Evolutionary conservation across 2,797 vertebrate species (phyloP).

Genomic region (Trachops cirrhosus): DNA sequence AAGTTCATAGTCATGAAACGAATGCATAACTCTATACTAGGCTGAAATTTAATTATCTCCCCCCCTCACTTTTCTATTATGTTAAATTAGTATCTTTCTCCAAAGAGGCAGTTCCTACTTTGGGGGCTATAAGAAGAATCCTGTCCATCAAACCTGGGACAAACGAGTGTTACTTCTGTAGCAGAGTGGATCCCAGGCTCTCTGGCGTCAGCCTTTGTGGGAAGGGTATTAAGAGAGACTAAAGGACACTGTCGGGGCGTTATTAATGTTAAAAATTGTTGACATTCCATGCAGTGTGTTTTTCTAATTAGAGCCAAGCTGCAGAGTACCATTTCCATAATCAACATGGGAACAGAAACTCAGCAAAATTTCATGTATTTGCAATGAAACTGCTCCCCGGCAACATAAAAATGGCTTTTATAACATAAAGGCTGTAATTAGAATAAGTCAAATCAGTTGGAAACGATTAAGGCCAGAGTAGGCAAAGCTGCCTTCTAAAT

Average conservation of each 20-base stretch:
- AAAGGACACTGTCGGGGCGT: slow-evolving; percentile 78
- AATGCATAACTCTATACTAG: slow-evolving; percentile 40
- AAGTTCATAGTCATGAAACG: slow-evolving; percentile 52
- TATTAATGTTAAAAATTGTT: slow-evolving; percentile 85
- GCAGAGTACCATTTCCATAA: slow-evolving; percentile 84
- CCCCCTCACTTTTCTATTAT: slow-evolving; percentile 41
- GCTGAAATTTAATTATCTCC: slow-evolving; percentile 68
- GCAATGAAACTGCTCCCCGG: slow-evolving; percentile 83
- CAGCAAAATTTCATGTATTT: slow-evolving; percentile 85
- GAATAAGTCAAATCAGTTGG: slow-evolving; percentile 90
- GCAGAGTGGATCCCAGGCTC: slow-evolving; percentile 42
- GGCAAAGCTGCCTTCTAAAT: slow-evolving; percentile 86
- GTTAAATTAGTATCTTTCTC: slow-evolving; percentile 72
- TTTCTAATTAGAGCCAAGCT: slow-evolving; percentile 87
- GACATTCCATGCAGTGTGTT: slow-evolving; percentile 83
- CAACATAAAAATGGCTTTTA: slow-evolving; percentile 87
- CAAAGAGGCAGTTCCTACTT: slow-evolving; percentile 54
- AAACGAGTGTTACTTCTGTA: slow-evolving; percentile 41
- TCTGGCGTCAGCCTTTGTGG: slow-evolving; percentile 70
- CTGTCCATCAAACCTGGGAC: slow-evolving; percentile 59
- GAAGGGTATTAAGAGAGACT: slow-evolving; percentile 75
- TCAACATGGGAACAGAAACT: slow-evolving; percentile 84
- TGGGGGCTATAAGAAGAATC: slow-evolving; percentile 46
- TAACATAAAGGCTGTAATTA: slow-evolving; percentile 89
- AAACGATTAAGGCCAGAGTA: slow-evolving; percentile 86